Evolutionary conservation across 2,113 vertebrate species (phyloP).

Genomic region (Carettochelys insculpta): DNA sequence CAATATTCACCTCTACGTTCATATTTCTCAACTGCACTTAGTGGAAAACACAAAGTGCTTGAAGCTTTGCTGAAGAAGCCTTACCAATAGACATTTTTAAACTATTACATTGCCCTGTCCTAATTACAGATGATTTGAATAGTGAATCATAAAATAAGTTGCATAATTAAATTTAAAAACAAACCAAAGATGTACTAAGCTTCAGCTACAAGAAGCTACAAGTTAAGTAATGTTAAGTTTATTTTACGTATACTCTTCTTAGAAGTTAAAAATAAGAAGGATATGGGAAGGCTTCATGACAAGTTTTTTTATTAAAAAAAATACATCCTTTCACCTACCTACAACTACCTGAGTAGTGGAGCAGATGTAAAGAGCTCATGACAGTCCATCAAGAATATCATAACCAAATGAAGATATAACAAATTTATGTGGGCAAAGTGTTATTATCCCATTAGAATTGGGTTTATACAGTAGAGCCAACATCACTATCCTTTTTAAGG

Average conservation of each 20-base stretch:
- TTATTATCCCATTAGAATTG: accelerated
- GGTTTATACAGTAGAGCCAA: neutral
- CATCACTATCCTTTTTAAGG: neutral
- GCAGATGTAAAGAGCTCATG: neutral
- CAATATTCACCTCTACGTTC: neutral
- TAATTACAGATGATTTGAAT: constrained; percentile 49
- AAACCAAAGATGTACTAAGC: constrained; percentile 12
- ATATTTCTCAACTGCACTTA: neutral
- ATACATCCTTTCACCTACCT: neutral
- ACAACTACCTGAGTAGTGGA: neutral
- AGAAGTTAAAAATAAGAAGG: neutral
- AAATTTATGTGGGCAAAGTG: neutral
- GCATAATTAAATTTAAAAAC: constrained; percentile 27
- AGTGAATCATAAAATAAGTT: constrained; percentile 22
- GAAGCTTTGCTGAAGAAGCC: neutral
- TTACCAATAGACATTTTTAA: constrained; percentile 34
- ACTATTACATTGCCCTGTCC: neutral
- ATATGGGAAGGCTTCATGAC: accelerated
- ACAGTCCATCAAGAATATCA: neutral
- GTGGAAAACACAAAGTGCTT: neutral
- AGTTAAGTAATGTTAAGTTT: neutral
- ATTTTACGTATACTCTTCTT: neutral
- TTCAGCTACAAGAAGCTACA: neutral
- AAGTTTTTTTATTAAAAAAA: neutral
- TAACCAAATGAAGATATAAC: accelerated